Conservation (phyloP, 1,140 invertebrate species). For the Musca domestica region DNA sequence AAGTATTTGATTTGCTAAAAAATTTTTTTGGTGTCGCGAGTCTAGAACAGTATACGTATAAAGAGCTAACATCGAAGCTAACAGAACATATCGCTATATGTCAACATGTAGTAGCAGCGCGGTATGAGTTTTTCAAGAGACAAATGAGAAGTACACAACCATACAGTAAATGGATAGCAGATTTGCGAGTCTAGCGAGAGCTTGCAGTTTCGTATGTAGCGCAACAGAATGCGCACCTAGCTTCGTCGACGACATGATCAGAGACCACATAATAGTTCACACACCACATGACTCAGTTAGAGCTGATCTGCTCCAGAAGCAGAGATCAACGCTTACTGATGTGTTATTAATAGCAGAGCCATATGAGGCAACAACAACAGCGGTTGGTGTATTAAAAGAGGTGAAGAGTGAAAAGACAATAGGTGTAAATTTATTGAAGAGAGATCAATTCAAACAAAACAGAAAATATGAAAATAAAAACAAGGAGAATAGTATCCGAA, state of each 20-base stretch:
- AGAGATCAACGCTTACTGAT: not conserved
- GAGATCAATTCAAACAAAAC: not conserved
- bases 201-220: constrained; percentile 26
- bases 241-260: constrained; percentile 28
- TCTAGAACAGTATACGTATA: too few species aligned
- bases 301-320: constrained; percentile 16
- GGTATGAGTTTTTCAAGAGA: too few species aligned
- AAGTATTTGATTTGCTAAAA: too few species aligned
- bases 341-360: constrained; percentile 9
- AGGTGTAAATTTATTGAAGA: not conserved
- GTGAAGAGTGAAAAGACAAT: not conserved
- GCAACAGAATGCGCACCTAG: constrained; percentile 5
- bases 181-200: constrained; percentile 16
- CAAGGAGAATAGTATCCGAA: not conserved
- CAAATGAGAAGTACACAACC: constrained; percentile 15
- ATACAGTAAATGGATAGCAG: constrained; percentile 27
- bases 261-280: constrained; percentile 7
- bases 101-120: not conserved
- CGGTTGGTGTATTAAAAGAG: constrained; percentile 12
- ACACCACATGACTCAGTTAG: constrained; percentile 23
- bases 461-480: not conserved
- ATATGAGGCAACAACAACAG: constrained; percentile 18
- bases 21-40: too few species aligned
- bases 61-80: too few species aligned
- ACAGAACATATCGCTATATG: constrained; percentile 11